Percentiles rank a stretch among this genome's conserved stretches.
These are phyloP conservation scores for Limnephilus lunatus DNA, from an alignment of 2,888 invertebrate genomes.

Conservation along the genomic window DNA sequence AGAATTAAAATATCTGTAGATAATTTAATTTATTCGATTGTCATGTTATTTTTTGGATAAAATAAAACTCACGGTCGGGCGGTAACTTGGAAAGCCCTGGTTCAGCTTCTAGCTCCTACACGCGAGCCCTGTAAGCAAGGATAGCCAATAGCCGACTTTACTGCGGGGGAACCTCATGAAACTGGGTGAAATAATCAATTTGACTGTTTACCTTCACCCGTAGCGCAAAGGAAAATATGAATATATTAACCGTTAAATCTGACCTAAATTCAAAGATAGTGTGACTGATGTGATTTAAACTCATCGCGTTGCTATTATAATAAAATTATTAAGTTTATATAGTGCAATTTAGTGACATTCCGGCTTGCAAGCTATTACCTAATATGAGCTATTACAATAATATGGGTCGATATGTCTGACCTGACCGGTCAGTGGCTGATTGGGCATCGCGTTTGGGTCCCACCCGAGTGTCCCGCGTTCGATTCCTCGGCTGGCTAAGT, in stretches of 20 bases:
- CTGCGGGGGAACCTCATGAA: neutral
- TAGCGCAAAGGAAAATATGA: neutral
- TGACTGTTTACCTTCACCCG: neutral
- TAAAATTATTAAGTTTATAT: neutral
- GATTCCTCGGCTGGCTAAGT: too few species aligned
- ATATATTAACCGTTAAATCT: constrained; percentile 9
- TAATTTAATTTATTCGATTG: too few species aligned
- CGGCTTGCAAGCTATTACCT: neutral
- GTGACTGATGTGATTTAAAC: constrained; percentile 20
- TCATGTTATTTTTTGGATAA: too few species aligned
- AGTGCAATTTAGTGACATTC: neutral
- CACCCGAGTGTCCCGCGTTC: too few species aligned
- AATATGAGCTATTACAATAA: neutral
- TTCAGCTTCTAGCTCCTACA: neutral
- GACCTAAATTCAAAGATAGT: constrained; percentile 10
- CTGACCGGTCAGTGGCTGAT: too few species aligned
- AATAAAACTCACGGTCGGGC: neutral
- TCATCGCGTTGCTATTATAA: neutral
- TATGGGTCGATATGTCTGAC: neutral
- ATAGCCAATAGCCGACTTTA: neutral
- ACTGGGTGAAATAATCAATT: constrained; percentile 18
- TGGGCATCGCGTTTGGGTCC: too few species aligned
- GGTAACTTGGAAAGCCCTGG: neutral
- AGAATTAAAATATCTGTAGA: too few species aligned
- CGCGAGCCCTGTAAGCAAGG: constrained; percentile 14